These are phyloP conservation scores for Notodonta ziczac DNA, from an alignment of 2,888 invertebrate species.

Conservation along the genomic window DNA sequence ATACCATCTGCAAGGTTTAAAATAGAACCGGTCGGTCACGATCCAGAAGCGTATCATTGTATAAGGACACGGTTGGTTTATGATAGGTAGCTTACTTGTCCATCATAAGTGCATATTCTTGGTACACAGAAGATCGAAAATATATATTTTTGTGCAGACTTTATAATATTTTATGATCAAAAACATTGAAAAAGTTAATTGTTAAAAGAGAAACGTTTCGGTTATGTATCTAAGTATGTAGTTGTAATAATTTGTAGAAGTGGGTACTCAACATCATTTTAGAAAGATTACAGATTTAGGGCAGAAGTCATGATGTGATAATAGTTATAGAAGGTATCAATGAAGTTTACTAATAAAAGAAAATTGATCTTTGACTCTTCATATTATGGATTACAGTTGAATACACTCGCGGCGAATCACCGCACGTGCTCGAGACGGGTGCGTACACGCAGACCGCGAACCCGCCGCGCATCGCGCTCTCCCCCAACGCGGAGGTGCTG, in stretches of 20 bases:
- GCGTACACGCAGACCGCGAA: constrained; percentile 83
- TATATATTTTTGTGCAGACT: background rate
- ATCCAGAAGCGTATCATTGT: background rate
- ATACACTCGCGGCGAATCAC: constrained; percentile 91
- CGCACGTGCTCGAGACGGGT: constrained; percentile 88
- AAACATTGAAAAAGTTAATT: no score
- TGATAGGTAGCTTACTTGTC: background rate
- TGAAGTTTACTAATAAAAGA: no score
- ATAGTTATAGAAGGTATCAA: no score
- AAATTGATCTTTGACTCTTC: background rate
- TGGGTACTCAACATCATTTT: no score
- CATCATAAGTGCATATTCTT: background rate
- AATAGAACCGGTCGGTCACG: background rate
- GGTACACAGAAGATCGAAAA: no score
- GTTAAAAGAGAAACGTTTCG: no score
- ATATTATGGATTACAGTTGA: constrained; percentile 86
- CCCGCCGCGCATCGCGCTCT: constrained; percentile 87
- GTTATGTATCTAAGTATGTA: no score
- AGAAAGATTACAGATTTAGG: no score
- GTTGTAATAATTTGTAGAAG: no score
- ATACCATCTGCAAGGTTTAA: background rate
- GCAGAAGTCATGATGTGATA: no score
- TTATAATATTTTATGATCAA: background rate
- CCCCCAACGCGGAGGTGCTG: constrained; percentile 91
- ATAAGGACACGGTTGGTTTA: background rate